A percentile compares a stretch with the other conserved stretches of the same genome.
Evolutionary conservation across 1,140 invertebrate species (phyloP).

Genomic region (Drosophila insularis): DNA sequence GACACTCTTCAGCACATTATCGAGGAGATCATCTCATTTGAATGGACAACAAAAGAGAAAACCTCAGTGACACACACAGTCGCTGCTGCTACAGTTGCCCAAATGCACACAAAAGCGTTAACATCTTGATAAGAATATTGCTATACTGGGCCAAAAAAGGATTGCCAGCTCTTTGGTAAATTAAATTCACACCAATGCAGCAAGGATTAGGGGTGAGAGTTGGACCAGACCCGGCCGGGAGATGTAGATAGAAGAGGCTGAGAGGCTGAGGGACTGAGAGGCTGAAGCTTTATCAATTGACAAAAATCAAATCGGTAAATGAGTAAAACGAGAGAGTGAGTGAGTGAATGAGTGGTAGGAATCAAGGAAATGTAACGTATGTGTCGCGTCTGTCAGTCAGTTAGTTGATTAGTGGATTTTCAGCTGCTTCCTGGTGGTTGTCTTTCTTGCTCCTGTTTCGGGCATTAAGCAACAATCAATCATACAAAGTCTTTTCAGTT

Average conservation of each 20-base stretch:
- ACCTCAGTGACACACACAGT: constrained; percentile 14
- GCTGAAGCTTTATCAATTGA: constrained; percentile 54
- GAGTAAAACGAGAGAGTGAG: constrained; percentile 35
- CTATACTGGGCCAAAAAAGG: constrained; percentile 44
- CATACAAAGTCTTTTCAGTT: constrained; percentile 44
- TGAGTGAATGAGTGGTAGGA: not conserved
- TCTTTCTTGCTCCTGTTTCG: constrained; percentile 39
- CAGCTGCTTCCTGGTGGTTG: constrained; percentile 71
- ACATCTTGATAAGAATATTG: constrained; percentile 60
- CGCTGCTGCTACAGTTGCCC: constrained; percentile 21
- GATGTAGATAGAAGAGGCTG: not conserved
- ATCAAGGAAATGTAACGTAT: constrained; percentile 55
- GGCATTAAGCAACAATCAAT: constrained; percentile 74
- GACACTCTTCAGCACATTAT: constrained; percentile 28
- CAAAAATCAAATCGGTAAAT: constrained; percentile 75
- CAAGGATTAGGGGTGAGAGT: constrained; percentile 64
- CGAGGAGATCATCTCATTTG: constrained; percentile 53
- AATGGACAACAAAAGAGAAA: constrained; percentile 52
- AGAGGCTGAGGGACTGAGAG: not conserved
- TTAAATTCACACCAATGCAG: constrained; percentile 73
- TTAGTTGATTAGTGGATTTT: constrained; percentile 58
- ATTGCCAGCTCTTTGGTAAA: constrained; percentile 74
- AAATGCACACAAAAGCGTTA: constrained; percentile 26
- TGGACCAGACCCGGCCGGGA: not conserved
- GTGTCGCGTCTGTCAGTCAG: constrained; percentile 37